A percentile compares a stretch with the other conserved stretches of the same genome.
Evolutionary conservation across 1,140 invertebrate species (phyloP).

Genomic region (Gonatopus flavifemur): DNA sequence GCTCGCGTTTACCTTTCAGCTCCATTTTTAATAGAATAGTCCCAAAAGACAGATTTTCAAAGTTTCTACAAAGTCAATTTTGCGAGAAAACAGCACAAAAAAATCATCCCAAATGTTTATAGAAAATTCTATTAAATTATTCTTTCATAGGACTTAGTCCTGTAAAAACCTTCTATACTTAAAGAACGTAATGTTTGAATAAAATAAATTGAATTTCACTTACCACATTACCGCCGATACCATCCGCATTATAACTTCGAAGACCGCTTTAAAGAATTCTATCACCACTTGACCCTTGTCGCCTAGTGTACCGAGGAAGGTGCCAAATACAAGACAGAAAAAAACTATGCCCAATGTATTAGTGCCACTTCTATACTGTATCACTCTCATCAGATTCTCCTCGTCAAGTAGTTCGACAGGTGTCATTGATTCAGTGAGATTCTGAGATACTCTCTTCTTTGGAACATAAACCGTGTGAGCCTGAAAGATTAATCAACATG

Average conservation of each 20-base stretch:
- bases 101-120: too few species aligned
- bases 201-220: too few species aligned
- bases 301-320: slow-evolving; percentile 78
- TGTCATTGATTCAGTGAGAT: slow-evolving; percentile 46
- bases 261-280: slow-evolving; percentile 81
- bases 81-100: too few species aligned
- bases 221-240: slow-evolving; percentile 89
- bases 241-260: slow-evolving; percentile 87
- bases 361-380: slow-evolving; percentile 73
- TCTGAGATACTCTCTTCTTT: slow-evolving; percentile 45
- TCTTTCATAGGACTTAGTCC: too few species aligned
- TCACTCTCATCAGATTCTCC: slow-evolving; percentile 55
- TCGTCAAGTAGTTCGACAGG: slow-evolving; percentile 42
- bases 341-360: slow-evolving; percentile 88
- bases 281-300: slow-evolving; percentile 74
- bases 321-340: slow-evolving; percentile 85
- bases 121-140: too few species aligned
- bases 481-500: slow-evolving; percentile 41
- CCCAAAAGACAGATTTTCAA: too few species aligned
- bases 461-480: slow-evolving; percentile 72
- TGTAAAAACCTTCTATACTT: too few species aligned
- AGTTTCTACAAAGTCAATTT: too few species aligned
- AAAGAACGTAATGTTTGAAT: too few species aligned
- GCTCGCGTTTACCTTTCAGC: too few species aligned
- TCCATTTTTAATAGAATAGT: too few species aligned